Conservation (phyloP, 2,888 invertebrate species). For the Melieria omissa region DNA sequence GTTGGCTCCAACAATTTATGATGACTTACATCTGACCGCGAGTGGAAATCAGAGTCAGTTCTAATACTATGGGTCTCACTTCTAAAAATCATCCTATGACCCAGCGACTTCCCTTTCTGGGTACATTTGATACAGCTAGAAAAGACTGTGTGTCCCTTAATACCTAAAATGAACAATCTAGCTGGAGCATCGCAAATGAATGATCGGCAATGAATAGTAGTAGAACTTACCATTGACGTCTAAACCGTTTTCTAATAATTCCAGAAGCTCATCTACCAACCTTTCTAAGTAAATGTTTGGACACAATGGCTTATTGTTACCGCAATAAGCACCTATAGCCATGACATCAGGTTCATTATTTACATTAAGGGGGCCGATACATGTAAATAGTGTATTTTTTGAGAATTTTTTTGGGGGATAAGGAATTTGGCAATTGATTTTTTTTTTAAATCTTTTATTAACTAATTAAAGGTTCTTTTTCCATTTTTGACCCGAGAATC, state of each 20-base stretch:
- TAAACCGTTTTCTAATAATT: constrained; percentile 22
- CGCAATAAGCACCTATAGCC: constrained; percentile 20
- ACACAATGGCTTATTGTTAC: constrained; percentile 13
- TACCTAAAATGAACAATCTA: no score
- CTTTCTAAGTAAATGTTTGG: constrained; percentile 25
- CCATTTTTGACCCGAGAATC: no score
- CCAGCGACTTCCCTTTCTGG: constrained; percentile 25
- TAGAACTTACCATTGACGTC: not conserved
- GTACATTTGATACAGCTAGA: constrained; percentile 25
- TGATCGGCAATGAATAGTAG: no score
- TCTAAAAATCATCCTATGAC: constrained; percentile 33
- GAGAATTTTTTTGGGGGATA: no score
- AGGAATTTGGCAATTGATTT: no score
- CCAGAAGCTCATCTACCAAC: constrained; percentile 28
- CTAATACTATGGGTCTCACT: constrained; percentile 18
- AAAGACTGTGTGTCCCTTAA: no score
- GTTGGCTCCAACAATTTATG: constrained; percentile 24
- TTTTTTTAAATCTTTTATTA: no score
- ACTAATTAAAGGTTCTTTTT: no score
- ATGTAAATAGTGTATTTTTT: no score
- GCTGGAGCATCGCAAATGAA: no score
- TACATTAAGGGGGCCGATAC: constrained; percentile 35
- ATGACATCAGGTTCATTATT: constrained; percentile 11
- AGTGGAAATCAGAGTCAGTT: constrained; percentile 31
- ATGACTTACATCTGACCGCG: constrained; percentile 24